A percentile compares a stretch with the other conserved stretches of the same genome.
Conservation (phyloP, 2,888 invertebrate genomes). For the Cremastinae sp. region DNA sequence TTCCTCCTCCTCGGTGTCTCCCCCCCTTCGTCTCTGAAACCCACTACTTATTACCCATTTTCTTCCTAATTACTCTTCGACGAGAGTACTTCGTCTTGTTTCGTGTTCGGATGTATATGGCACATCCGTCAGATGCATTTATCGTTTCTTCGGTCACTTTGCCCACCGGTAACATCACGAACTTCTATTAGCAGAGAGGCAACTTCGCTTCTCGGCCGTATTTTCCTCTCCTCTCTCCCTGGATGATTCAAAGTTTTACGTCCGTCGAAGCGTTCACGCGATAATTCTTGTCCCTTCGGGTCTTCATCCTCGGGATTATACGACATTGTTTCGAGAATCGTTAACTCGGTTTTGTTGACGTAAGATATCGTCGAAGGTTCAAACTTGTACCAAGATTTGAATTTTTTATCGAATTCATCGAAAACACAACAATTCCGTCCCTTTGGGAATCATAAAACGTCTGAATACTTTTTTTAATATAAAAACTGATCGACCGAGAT, state of each 20-base stretch:
- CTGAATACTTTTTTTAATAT: not conserved
- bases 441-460: not conserved
- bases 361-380: too few relatives aligned
- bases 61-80: conserved; percentile 57
- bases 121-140: conserved; percentile 44
- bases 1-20: conserved; percentile 27
- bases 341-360: conserved; percentile 15
- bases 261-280: conserved; percentile 47
- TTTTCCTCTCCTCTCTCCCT: not conserved
- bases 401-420: too few relatives aligned
- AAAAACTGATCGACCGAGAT: not conserved
- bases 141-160: conserved; percentile 57
- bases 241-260: not conserved
- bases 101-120: not conserved
- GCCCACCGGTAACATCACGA: conserved; percentile 38
- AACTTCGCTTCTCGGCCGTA: conserved; percentile 18
- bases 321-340: conserved; percentile 40
- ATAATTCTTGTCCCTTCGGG: conserved; percentile 20
- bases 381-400: too few relatives aligned
- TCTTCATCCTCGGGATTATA: not conserved
- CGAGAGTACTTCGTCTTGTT: conserved; percentile 41
- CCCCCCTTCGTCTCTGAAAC: not conserved
- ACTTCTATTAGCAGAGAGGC: conserved; percentile 38
- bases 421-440: too few relatives aligned
- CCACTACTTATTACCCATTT: conserved; percentile 53